Evolutionary conservation across 2,888 invertebrate species (phyloP).

Genomic region (Augochlorella aurata): DNA sequence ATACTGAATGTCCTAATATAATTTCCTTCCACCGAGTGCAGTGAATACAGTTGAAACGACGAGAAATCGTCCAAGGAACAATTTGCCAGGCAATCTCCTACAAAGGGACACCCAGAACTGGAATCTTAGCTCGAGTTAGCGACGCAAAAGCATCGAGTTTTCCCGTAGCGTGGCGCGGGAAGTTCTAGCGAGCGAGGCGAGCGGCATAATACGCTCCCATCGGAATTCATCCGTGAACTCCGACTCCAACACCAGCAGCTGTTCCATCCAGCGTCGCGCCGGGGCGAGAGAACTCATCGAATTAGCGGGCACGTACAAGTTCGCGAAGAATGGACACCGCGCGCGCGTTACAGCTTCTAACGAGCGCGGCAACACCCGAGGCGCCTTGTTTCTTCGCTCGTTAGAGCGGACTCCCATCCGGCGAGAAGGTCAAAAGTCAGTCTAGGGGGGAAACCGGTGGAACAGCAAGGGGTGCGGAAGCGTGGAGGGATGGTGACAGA

Average conservation of each 20-base stretch:
- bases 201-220: not conserved
- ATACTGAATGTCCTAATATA: too few relatives aligned
- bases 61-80: too few relatives aligned
- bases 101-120: too few relatives aligned
- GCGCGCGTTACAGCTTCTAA: slow-evolving; percentile 11
- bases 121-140: not conserved
- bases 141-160: not conserved
- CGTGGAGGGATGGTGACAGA: not conserved
- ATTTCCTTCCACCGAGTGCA: too few relatives aligned
- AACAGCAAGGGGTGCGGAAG: not conserved
- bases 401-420: slow-evolving; percentile 8
- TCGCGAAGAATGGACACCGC: slow-evolving; percentile 8
- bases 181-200: not conserved
- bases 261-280: not conserved
- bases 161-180: not conserved
- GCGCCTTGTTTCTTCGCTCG: slow-evolving; percentile 27
- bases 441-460: not conserved
- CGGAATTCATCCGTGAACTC: slow-evolving; percentile 1
- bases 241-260: not conserved
- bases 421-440: slow-evolving; percentile 45
- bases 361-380: slow-evolving; percentile 37
- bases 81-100: too few relatives aligned
- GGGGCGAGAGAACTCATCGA: not conserved
- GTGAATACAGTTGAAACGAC: too few relatives aligned
- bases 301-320: not conserved